Conservation (phyloP, 1,140 invertebrate genomes). For the Arctopsyche grandis region DNA sequence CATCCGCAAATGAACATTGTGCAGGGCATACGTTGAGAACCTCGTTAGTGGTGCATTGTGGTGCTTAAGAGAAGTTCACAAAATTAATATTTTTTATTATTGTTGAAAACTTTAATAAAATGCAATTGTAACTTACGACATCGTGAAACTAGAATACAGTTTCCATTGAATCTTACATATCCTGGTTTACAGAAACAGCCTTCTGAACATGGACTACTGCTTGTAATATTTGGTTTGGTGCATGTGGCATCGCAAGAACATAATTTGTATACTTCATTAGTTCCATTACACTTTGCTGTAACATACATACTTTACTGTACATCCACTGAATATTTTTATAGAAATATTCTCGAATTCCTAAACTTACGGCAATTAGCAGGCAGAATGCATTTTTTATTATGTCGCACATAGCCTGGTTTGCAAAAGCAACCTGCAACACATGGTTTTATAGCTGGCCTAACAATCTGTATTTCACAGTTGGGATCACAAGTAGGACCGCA, state of each 20-base stretch:
- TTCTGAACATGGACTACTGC: neutral
- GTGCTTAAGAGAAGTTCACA: neutral
- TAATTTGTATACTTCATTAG: slow-evolving; percentile 21
- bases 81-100: no score
- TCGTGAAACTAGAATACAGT: neutral
- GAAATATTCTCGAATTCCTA: neutral
- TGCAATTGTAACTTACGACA: slow-evolving; percentile 26
- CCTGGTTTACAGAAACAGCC: slow-evolving; percentile 21
- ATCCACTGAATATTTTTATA: neutral
- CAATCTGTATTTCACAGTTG: slow-evolving; percentile 23
- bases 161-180: neutral
- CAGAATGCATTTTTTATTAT: neutral
- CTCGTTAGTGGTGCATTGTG: neutral
- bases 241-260: slow-evolving; percentile 14
- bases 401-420: slow-evolving; percentile 19
- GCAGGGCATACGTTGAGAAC: slow-evolving; percentile 4
- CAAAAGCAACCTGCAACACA: slow-evolving; percentile 42
- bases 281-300: slow-evolving; percentile 12
- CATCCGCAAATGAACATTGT: slow-evolving; percentile 10
- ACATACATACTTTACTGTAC: neutral
- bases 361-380: neutral
- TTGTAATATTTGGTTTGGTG: neutral
- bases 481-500: slow-evolving; percentile 26
- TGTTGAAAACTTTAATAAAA: no score
- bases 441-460: slow-evolving; percentile 14